phyloP scores from a whole-genome alignment of 2,888 invertebrate species.

The Phanerotoma sp. region DNA sequence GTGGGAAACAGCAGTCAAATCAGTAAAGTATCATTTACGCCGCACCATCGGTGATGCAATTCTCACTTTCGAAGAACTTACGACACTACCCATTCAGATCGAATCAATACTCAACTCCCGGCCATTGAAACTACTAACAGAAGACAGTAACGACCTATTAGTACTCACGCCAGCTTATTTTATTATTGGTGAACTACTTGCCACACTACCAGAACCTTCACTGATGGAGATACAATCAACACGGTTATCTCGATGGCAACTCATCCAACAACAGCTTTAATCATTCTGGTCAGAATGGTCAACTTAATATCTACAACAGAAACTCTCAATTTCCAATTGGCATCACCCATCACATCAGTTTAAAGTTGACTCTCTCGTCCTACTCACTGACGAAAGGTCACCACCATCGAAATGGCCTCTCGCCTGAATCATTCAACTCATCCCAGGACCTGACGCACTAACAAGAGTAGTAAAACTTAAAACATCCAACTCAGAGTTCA shows the following conservation, averaged over 20 bases:
- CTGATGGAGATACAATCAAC: too few relatives aligned
- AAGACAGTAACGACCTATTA: conserved; percentile 33
- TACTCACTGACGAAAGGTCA: too few relatives aligned
- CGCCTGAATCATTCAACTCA: conserved; percentile 6
- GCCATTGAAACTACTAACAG: conserved; percentile 32
- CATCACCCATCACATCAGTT: conserved; percentile 4
- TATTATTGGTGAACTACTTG: not conserved
- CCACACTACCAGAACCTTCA: not conserved
- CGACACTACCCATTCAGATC: conserved; percentile 35
- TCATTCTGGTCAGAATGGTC: conserved; percentile 25
- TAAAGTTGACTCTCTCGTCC: conserved; percentile 8
- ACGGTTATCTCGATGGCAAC: too few relatives aligned
- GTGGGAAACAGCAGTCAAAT: conserved; percentile 41
- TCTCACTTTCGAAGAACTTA: conserved; percentile 38
- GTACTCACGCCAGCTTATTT: conserved; percentile 9
- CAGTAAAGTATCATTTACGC: conserved; percentile 36
- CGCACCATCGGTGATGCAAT: conserved; percentile 29
- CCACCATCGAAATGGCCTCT: conserved; percentile 14
- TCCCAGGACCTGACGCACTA: conserved; percentile 5
- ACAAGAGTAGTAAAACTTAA: conserved; percentile 8
- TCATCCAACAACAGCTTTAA: too few relatives aligned
- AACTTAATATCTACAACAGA: conserved; percentile 1
- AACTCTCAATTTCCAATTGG: conserved; percentile 20
- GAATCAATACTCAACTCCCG: too few relatives aligned
- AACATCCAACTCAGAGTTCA: not conserved